Evolutionary conservation across 2,888 invertebrate genomes (phyloP).

Genomic region (Leptinotarsa rubiginosa): DNA sequence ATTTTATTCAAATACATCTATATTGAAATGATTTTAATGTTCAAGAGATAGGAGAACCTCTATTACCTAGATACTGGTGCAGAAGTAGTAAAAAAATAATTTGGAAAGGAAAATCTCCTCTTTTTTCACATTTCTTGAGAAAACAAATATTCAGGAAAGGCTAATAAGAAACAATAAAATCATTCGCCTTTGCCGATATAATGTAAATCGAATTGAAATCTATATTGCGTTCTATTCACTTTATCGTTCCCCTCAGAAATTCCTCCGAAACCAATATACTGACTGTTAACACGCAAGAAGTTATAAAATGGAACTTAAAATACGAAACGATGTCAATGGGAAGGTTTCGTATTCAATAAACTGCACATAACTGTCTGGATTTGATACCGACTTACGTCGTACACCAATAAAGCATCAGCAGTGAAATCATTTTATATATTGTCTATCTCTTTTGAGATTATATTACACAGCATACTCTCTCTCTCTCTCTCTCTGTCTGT

Average conservation of each 20-base stretch:
- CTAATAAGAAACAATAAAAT: conserved; percentile 31
- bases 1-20: too few relatives aligned
- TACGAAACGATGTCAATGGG: conserved; percentile 41
- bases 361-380: conserved; percentile 31
- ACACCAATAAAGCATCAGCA: too few relatives aligned
- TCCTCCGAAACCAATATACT: conserved; percentile 42
- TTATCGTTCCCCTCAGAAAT: conserved; percentile 29
- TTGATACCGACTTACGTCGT: too few relatives aligned
- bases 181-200: conserved; percentile 6
- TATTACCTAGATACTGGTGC: too few relatives aligned
- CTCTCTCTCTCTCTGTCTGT: too few relatives aligned
- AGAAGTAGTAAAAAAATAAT: too few relatives aligned
- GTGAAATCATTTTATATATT: too few relatives aligned
- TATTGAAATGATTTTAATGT: too few relatives aligned
- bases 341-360: conserved; percentile 49
- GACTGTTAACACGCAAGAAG: conserved; percentile 17
- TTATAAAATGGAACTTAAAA: background rate
- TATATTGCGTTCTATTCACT: conserved; percentile 44
- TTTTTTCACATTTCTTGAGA: background rate
- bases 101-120: too few relatives aligned
- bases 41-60: too few relatives aligned
- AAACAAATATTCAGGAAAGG: background rate
- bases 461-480: too few relatives aligned
- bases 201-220: conserved; percentile 39
- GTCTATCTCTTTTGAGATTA: too few relatives aligned